Conservation (phyloP, 2,113 vertebrate genomes). For the Siniperca knerii region DNA sequence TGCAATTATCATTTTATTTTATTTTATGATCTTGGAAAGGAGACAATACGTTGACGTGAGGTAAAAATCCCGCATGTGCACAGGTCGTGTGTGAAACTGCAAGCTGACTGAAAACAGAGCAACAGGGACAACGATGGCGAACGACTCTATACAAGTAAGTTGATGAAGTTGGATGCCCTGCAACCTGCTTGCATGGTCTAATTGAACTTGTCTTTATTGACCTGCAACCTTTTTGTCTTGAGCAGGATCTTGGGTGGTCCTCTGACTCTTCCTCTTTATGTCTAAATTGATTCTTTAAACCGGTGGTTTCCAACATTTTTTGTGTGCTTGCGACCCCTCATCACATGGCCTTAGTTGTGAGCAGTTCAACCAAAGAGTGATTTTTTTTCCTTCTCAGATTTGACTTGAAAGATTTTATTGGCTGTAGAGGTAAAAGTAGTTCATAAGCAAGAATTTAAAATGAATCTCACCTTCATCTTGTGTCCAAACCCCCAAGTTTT, state of each 20-base stretch:
- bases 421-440: neutral
- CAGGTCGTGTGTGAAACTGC: slow-evolving; percentile 48
- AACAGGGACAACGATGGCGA: slow-evolving; percentile 79
- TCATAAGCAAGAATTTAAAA: neutral
- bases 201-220: neutral
- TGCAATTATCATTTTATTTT: neutral
- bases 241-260: neutral
- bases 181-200: neutral
- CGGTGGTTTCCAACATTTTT: neutral
- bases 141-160: slow-evolving; percentile 87
- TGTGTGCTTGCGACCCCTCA: neutral
- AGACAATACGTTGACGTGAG: slow-evolving; percentile 1
- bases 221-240: neutral
- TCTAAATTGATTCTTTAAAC: neutral
- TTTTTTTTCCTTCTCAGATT: neutral
- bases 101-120: slow-evolving; percentile 31
- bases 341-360: neutral
- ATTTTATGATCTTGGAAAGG: neutral
- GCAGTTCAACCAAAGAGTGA: neutral
- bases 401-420: neutral
- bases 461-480: neutral
- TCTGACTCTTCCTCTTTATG: neutral
- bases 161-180: slow-evolving; percentile 10
- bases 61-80: slow-evolving; percentile 47
- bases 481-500: neutral